Conservation (phyloP, 2,888 invertebrate species). For the Eucera pruinosa region DNA sequence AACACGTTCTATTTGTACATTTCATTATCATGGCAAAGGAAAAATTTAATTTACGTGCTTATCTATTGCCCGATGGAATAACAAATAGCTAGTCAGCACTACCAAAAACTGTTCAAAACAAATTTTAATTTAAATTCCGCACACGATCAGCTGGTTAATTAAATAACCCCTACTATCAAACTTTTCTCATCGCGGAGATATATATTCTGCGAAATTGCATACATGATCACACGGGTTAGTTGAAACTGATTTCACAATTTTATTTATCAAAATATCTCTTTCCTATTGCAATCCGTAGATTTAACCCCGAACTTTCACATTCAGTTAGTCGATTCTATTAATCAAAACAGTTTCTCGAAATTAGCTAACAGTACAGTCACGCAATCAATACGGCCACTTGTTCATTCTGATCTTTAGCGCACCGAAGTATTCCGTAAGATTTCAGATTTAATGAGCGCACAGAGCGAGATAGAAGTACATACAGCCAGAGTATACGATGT, state of each 20-base stretch:
- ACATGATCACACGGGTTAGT: not conserved
- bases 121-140: constrained; percentile 6
- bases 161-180: not conserved
- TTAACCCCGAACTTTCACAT: constrained; percentile 2
- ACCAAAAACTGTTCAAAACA: not conserved
- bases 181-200: constrained; percentile 9
- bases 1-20: too few relatives aligned
- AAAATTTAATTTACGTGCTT: too few relatives aligned
- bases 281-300: not conserved
- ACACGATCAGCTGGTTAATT: constrained; percentile 2
- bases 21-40: not conserved
- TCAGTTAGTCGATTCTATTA: constrained; percentile 19
- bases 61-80: not conserved
- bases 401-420: constrained; percentile 29
- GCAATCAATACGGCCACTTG: constrained; percentile 43
- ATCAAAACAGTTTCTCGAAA: constrained; percentile 34
- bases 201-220: not conserved
- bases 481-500: too few relatives aligned
- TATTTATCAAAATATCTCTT: not conserved
- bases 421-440: constrained; percentile 42
- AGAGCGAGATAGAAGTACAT: not conserved
- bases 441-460: constrained; percentile 31
- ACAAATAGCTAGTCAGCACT: not conserved
- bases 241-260: not conserved
- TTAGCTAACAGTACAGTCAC: constrained; percentile 6